Conservation (phyloP, 2,113 vertebrate genomes). For the Pterophyllum scalare region DNA sequence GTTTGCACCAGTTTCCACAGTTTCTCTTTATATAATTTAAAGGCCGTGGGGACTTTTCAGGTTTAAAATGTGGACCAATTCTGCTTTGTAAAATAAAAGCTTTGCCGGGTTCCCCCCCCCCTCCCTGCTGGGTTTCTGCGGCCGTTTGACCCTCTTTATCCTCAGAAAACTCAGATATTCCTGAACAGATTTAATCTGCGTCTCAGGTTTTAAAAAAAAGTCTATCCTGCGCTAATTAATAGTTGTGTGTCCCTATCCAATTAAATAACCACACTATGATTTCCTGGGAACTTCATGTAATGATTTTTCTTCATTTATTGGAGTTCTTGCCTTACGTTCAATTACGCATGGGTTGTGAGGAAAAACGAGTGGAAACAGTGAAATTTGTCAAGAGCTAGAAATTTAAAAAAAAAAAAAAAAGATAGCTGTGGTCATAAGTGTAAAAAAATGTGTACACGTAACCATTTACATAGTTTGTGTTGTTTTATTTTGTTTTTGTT, state of each 20-base stretch:
- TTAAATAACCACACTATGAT: neutral
- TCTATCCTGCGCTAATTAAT: neutral
- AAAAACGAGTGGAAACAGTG: fast-evolving
- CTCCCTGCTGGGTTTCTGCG: neutral
- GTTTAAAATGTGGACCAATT: neutral
- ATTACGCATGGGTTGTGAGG: fast-evolving
- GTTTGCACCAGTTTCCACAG: too few species aligned
- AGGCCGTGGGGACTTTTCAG: neutral
- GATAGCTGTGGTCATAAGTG: fast-evolving
- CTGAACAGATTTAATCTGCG: constrained; percentile 8
- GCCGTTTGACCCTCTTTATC: constrained; percentile 19
- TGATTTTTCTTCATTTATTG: neutral
- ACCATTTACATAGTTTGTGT: neutral
- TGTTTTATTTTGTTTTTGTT: neutral
- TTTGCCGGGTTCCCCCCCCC: too few species aligned
- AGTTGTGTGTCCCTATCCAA: neutral
- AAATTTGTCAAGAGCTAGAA: neutral
- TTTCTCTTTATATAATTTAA: neutral
- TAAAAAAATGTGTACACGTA: neutral
- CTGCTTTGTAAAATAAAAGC: neutral
- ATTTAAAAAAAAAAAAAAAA: neutral
- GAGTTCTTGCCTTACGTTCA: neutral
- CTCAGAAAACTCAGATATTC: constrained; percentile 1
- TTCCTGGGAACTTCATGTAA: neutral
- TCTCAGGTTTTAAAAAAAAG: neutral